Base-by-base conservation (phyloP, 2,888 invertebrate species). In the Cancer borealis region DNA sequence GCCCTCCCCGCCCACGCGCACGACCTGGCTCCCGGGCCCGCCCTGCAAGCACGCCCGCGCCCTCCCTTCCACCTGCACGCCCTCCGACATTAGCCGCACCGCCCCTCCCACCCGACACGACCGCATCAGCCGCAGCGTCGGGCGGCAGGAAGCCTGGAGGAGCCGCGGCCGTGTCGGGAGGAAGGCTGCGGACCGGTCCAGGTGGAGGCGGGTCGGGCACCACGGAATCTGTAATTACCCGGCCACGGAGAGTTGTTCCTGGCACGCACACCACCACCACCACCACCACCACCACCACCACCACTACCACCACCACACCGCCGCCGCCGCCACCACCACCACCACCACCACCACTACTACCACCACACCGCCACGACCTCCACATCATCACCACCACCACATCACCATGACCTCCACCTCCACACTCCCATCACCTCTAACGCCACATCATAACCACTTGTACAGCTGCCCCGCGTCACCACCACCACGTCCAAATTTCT, bases 151-250 rank as follows among this genome's bases (percentile, higher is more conserved):
- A 39, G 60, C 60, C 60, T 60, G 84, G 39, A 30, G 84, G 84
- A 84, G 73, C 73, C 73, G 26, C 73, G n/a, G 73, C 73, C 30
- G 60, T 79, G 73, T 79, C 30, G 73, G 84, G 30, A 84, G 84
- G 84, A 84, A 30, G 87, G n/a, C 49, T 92, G 93, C 87, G 92
- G 94, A 92, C 94, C 92, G 92, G 94, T 94, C 88, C 94, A 92
- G 94, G 92, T 90, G 94, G 47, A 73, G 94, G 88, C 89, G 73
- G 92, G 94, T 88, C 89, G 88, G 94, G 94, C 92, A 88, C 92
- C 92, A 39, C 89, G 91, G 94, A 92, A 94, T 94, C 92, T 94
- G 93, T 94, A 94, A 94, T 94, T 94, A 94, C 92, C 79, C n/a
- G 88, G 87, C 94, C 92, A 94, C 92, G 89, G 60, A 73, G 92